Conservation (phyloP, 2,888 invertebrate genomes). For the Eristalinus sepulchralis region DNA sequence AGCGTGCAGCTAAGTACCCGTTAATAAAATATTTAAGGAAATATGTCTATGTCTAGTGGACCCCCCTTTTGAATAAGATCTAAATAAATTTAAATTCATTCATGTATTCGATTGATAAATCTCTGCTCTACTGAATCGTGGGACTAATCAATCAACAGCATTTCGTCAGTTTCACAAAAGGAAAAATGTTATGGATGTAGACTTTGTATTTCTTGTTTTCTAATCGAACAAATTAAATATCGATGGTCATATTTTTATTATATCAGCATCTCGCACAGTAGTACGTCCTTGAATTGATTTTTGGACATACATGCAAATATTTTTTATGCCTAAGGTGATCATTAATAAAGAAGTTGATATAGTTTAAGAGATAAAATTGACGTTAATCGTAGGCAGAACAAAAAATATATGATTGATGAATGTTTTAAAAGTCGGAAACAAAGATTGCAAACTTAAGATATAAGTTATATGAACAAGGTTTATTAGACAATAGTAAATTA, state of each 20-base stretch:
- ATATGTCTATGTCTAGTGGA: no score
- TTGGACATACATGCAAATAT: background rate
- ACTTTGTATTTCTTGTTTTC: background rate
- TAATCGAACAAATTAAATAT: background rate
- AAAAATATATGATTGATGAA: background rate
- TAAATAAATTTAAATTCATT: background rate
- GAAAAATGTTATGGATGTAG: background rate
- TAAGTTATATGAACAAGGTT: no score
- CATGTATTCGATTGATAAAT: background rate
- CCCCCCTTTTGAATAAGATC: no score
- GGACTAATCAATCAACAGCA: background rate
- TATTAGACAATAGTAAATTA: no score
- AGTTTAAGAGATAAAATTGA: background rate
- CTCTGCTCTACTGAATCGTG: background rate
- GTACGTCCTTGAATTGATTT: background rate
- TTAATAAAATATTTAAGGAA: no score
- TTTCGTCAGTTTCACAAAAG: background rate
- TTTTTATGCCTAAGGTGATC: background rate
- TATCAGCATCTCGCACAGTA: background rate
- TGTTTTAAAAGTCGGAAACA: no score
- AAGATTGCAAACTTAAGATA: no score
- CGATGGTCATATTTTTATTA: background rate
- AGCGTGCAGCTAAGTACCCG: no score
- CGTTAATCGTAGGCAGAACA: background rate
- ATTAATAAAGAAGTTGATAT: background rate